These are phyloP conservation scores for Erythrolamprus reginae DNA, from an alignment of 2,113 vertebrate genomes.

Conservation along the genomic window DNA sequence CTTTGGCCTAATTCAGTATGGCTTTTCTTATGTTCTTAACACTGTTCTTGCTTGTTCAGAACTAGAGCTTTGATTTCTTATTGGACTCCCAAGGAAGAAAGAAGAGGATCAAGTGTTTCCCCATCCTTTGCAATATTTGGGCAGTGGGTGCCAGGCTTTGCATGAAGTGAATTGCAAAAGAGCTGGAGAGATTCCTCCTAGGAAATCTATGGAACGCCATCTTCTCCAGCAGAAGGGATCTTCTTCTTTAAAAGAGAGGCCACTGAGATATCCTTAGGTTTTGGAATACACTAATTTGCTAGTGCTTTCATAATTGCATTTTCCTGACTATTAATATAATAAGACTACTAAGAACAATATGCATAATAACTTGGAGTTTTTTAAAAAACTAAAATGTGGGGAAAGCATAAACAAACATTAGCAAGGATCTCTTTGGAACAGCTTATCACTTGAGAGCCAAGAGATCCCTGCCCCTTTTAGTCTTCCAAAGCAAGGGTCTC, in stretches of 20 bases:
- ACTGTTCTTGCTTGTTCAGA: neutral
- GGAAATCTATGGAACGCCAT: neutral
- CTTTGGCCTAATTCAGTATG: too few species aligned
- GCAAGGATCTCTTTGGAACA: neutral
- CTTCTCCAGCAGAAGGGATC: neutral
- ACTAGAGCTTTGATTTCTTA: neutral
- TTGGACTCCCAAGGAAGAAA: neutral
- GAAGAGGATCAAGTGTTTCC: neutral
- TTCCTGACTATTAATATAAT: neutral
- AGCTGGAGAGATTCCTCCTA: neutral
- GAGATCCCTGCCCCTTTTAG: neutral
- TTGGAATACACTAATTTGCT: neutral
- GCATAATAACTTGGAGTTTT: neutral
- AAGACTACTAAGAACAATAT: neutral
- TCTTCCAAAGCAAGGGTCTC: neutral
- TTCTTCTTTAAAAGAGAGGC: neutral
- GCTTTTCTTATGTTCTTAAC: too few species aligned
- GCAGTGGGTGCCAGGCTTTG: neutral
- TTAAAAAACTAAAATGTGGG: neutral
- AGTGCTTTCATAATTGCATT: neutral
- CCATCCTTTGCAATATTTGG: neutral
- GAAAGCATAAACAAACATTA: neutral
- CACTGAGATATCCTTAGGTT: neutral
- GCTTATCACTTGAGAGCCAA: neutral
- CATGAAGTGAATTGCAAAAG: neutral